phyloP scores from a whole-genome alignment of 2,113 vertebrate species.

The Gallinago jamesoni region DNA sequence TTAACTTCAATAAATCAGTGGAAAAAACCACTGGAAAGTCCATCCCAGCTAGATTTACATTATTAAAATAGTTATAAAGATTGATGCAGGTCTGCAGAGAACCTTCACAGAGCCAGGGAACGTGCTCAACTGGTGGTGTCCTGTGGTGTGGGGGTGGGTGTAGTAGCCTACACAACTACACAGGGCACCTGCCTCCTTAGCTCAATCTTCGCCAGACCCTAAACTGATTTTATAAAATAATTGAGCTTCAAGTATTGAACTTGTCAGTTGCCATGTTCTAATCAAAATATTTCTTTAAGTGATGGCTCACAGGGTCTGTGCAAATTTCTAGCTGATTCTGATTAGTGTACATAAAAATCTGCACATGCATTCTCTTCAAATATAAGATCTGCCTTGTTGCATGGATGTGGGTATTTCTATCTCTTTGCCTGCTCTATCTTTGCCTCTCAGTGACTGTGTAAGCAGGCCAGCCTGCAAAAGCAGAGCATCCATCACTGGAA shows the following conservation, averaged over 20 bases:
- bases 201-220: neutral
- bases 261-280: neutral
- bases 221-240: neutral
- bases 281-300: neutral
- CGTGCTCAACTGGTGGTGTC: neutral
- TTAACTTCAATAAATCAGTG: neutral
- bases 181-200: neutral
- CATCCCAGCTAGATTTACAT: neutral
- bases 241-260: neutral
- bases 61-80: neutral
- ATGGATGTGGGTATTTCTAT: neutral
- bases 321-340: neutral
- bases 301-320: neutral
- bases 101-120: neutral
- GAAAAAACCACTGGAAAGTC: neutral
- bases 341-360: neutral
- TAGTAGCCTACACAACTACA: neutral
- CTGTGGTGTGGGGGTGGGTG: neutral
- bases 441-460: neutral
- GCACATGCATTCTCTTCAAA: neutral
- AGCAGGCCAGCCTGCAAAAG: neutral
- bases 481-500: neutral
- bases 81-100: neutral
- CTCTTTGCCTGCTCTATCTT: neutral
- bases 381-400: neutral